Base-by-base conservation (phyloP, 2,888 invertebrate genomes). In the Apamea epomidion region DNA sequence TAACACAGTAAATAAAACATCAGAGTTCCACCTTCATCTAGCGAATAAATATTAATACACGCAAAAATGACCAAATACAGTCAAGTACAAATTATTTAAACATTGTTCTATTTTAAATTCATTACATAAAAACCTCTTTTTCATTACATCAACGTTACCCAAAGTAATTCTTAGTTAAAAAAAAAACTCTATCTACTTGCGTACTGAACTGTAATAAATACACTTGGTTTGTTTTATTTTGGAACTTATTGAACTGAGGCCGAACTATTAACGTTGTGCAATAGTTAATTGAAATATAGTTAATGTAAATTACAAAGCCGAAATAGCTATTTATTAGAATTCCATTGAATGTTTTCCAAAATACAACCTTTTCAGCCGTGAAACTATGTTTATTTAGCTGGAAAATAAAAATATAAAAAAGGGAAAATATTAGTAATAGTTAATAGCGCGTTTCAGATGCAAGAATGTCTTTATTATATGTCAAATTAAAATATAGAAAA, bases 181-280 rank as follows among this genome's bases (percentile, higher is more conserved):
- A 69, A 83, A 83, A 78, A 12, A 81, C 29, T 51, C 67, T 80
- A 42, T 83, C 82, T 45, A 82, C 86, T 90, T 90, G 91, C 81
- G 91, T 85, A 90, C 75, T 85, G 75, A 72, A 82, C 81, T 87
- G 87, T 84, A 76, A 60, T 76, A 76, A 58, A 18, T 75, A 18
- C 45, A 78, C 45, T 69, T 70, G 16, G 64, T 74, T 76, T 69
- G 16, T 73, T 77, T 81, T 84, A 69, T 85, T 89, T 89, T 75
- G 48, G 73, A 74, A 78, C 29, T 70, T 74, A 54, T 76, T 81
- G 68, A 68, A 82, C 72, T 81, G 81, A 51, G 45, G 69, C 82
- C 70, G 76, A 79, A 68, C 80, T 75, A 74, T 76, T 80, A 70
- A 64, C 73, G 79, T 89, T 84, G 71, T 73, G 89, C 67, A 90